Percentiles rank a stretch among this genome's conserved stretches.
Evolutionary conservation across 2,888 invertebrate species (phyloP).

Genomic region (Tridacna gigas): DNA sequence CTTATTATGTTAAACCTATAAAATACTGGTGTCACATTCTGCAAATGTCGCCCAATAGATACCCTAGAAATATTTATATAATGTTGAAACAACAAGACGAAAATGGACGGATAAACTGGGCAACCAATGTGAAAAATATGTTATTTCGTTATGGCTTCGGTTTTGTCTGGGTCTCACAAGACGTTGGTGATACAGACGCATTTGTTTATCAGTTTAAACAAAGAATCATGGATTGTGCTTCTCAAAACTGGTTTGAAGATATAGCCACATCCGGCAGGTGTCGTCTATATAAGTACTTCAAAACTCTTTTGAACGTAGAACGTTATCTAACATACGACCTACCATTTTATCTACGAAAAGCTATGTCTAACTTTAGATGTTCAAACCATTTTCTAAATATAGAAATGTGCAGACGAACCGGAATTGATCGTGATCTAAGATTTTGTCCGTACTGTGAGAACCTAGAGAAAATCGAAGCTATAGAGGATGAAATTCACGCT

Average conservation of each 20-base stretch:
- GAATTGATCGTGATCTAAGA: conserved; percentile 8
- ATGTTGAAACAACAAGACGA: conserved; percentile 26
- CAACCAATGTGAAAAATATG: conserved; percentile 27
- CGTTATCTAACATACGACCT: conserved; percentile 27
- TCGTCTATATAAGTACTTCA: conserved; percentile 29
- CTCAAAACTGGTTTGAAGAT: conserved; percentile 22
- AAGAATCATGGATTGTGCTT: conserved; percentile 19
- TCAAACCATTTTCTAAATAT: conserved; percentile 30
- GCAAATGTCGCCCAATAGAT: not conserved
- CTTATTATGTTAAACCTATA: not conserved
- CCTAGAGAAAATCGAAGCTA: not conserved
- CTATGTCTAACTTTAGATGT: conserved; percentile 31
- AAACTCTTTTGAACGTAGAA: conserved; percentile 32
- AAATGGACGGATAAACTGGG: conserved; percentile 29
- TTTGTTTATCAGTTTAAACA: conserved; percentile 29
- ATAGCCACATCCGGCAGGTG: conserved; percentile 22
- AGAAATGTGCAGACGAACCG: conserved; percentile 27
- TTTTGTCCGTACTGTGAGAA: conserved; percentile 17
- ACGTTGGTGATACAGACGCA: conserved; percentile 23
- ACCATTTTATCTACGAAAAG: conserved; percentile 20
- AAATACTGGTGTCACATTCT: not conserved
- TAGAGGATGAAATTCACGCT: conserved; percentile 29
- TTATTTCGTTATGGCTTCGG: conserved; percentile 35
- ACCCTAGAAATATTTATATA: conserved; percentile 29
- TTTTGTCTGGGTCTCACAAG: conserved; percentile 33